A percentile compares a stretch with the other conserved stretches of the same genome.
These are phyloP conservation scores for Caerostris darwini DNA, from an alignment of 1,140 invertebrate species.

Conservation along the genomic window DNA sequence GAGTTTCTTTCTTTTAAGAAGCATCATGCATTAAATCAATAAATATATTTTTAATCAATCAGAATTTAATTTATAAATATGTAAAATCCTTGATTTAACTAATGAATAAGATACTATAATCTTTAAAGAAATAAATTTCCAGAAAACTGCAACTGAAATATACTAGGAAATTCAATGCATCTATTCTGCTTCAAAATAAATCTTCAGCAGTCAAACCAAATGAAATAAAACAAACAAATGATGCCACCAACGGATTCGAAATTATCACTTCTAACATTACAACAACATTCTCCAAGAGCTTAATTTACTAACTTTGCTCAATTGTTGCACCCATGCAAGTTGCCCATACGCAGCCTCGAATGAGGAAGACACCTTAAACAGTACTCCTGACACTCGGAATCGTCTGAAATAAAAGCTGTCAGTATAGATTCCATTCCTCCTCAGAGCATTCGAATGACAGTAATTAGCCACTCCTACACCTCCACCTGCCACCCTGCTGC, in stretches of 20 bases:
- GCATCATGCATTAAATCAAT: too few species aligned
- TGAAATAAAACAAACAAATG: neutral
- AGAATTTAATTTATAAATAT: too few species aligned
- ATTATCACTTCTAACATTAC: neutral
- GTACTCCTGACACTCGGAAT: slow-evolving; percentile 13
- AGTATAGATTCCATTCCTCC: slow-evolving; percentile 39
- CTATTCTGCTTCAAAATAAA: too few species aligned
- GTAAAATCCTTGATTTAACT: too few species aligned
- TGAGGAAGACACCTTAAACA: slow-evolving; percentile 31
- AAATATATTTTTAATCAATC: too few species aligned
- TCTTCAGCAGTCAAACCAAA: neutral
- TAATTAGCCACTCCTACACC: neutral
- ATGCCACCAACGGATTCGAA: neutral
- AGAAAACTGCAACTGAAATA: too few species aligned
- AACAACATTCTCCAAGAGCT: neutral
- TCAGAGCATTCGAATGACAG: slow-evolving; percentile 39
- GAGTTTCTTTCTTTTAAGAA: too few species aligned
- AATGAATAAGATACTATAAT: too few species aligned
- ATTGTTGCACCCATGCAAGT: neutral
- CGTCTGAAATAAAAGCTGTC: slow-evolving; percentile 39
- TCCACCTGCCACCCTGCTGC: neutral
- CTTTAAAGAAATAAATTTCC: too few species aligned
- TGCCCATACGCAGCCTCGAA: neutral
- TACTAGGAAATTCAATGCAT: too few species aligned
- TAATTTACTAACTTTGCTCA: slow-evolving; percentile 11